Conservation (phyloP, 2,888 invertebrate genomes). For the Therioaphis trifolii region DNA sequence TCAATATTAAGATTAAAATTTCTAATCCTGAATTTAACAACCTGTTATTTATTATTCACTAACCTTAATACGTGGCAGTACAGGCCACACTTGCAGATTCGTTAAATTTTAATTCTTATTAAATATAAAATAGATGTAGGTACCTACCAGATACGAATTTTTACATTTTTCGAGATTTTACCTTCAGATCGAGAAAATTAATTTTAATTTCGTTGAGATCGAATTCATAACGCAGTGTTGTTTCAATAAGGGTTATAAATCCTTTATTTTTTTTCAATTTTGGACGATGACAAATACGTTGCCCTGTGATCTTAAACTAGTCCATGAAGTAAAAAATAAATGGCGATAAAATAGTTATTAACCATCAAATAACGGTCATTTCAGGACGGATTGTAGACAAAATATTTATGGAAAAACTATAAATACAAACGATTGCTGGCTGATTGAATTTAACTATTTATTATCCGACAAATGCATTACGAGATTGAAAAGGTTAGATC, state of each 20-base stretch:
- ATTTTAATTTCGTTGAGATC: background rate
- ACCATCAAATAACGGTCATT: conserved; percentile 27
- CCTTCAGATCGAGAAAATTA: background rate
- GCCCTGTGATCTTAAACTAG: background rate
- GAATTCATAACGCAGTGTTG: background rate
- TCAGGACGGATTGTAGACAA: conserved; percentile 37
- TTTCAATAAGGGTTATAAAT: background rate
- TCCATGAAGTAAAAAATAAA: conserved; percentile 22
- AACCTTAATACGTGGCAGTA: conserved; percentile 17
- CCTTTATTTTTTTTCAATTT: background rate
- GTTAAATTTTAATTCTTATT: background rate
- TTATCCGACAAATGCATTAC: background rate
- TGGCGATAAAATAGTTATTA: conserved; percentile 11
- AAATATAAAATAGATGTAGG: background rate
- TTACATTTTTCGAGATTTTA: background rate
- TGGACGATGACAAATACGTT: background rate
- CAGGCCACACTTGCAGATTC: background rate
- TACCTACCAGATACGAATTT: no score
- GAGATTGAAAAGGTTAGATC: background rate
- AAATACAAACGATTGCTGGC: background rate
- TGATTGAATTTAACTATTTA: background rate
- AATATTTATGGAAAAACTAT: background rate
- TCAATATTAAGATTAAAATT: conserved; percentile 14
- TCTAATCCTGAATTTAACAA: conserved; percentile 26
- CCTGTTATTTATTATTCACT: conserved; percentile 21